These are phyloP conservation scores for Trichacis sp. DNA, from an alignment of 2,888 invertebrate genomes.

Conservation along the genomic window DNA sequence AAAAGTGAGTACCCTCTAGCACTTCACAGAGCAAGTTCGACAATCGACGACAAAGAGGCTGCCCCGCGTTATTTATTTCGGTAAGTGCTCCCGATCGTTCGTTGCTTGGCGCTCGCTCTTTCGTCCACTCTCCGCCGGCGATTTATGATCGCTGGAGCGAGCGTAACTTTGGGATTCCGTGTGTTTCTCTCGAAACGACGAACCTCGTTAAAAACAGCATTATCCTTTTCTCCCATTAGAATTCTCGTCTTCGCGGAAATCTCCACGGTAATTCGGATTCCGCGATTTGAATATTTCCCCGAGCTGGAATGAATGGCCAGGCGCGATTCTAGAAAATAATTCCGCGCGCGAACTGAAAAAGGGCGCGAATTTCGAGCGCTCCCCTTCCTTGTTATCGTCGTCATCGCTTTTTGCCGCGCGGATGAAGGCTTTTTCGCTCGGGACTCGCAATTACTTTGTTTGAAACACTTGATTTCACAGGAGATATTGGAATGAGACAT, in stretches of 20 bases:
- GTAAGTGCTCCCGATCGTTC: constrained; percentile 63
- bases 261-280: constrained; percentile 14
- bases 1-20: constrained; percentile 34
- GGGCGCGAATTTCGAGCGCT: neutral
- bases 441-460: constrained; percentile 13
- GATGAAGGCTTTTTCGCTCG: neutral
- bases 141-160: constrained; percentile 50
- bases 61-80: constrained; percentile 62
- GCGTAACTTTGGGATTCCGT: constrained; percentile 48
- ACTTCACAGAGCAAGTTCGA: constrained; percentile 55
- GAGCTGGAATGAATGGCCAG: constrained; percentile 16
- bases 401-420: neutral
- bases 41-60: constrained; percentile 65
- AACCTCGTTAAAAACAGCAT: constrained; percentile 40
- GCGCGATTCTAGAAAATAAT: too few relatives aligned
- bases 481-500: constrained; percentile 11
- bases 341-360: too few relatives aligned
- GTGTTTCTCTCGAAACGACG: constrained; percentile 39
- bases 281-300: constrained; percentile 32
- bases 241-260: constrained; percentile 26
- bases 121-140: constrained; percentile 46
- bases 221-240: constrained; percentile 35
- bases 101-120: constrained; percentile 53
- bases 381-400: too few relatives aligned
- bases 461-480: constrained; percentile 14